Percentiles rank a stretch among this genome's conserved stretches.
phyloP scores from a whole-genome alignment of 2,797 vertebrate species.

The Macroramphosus scolopax region DNA sequence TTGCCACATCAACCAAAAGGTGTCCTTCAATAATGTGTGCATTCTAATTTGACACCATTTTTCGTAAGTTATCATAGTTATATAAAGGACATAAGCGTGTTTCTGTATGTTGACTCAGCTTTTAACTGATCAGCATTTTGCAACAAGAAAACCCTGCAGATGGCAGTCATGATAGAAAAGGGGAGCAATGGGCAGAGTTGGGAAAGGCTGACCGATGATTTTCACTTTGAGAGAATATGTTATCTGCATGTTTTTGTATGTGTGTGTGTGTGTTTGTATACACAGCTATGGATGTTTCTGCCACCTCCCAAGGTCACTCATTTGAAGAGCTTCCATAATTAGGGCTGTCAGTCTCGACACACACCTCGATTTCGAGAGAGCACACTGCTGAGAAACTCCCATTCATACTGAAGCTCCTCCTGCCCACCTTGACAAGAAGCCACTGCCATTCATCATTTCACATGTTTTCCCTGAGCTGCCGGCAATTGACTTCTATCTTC shows the following conservation, averaged over 20 bases:
- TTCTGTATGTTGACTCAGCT: slow-evolving; percentile 32
- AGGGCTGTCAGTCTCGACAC: slow-evolving; percentile 51
- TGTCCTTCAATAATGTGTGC: slow-evolving; percentile 14
- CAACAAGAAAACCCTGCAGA: slow-evolving; percentile 44
- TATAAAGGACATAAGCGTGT: slow-evolving; percentile 12
- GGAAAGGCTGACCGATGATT: slow-evolving; percentile 30
- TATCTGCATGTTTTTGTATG: slow-evolving; percentile 12
- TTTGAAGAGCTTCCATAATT: slow-evolving; percentile 58
- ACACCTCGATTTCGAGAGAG: slow-evolving; percentile 41
- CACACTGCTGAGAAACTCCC: slow-evolving; percentile 41
- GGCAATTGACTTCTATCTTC: slow-evolving; percentile 61
- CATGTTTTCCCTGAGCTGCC: slow-evolving; percentile 60
- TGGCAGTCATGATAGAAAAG: slow-evolving; percentile 54
- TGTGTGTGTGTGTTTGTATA: slow-evolving; percentile 18
- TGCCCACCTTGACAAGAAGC: slow-evolving; percentile 65
- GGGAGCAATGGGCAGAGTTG: slow-evolving; percentile 17
- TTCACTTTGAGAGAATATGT: slow-evolving; percentile 29
- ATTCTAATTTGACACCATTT: too few relatives aligned
- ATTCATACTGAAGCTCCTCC: slow-evolving; percentile 58
- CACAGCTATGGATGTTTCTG: slow-evolving; percentile 23
- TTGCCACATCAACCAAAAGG: slow-evolving; percentile 1
- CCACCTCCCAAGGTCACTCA: slow-evolving; percentile 61
- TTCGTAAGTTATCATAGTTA: too few relatives aligned
- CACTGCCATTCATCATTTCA: slow-evolving; percentile 69
- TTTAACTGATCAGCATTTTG: slow-evolving; percentile 24